These are phyloP conservation scores for Pholis gunnellus DNA, from an alignment of 2,113 vertebrate genomes.

Conservation along the genomic window DNA sequence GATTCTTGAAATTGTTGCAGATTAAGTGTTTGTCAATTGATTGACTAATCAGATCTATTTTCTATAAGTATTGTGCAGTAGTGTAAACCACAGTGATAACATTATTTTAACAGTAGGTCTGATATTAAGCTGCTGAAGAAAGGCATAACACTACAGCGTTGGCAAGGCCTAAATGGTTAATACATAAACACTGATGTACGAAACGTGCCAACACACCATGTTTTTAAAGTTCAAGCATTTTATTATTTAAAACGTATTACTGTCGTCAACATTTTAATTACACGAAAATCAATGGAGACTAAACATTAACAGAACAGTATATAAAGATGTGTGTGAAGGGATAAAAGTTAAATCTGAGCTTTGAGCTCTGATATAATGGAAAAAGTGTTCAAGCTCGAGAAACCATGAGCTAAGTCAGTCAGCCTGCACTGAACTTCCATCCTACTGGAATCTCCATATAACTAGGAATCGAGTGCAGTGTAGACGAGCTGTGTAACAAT, in stretches of 20 bases:
- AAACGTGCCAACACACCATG: not conserved
- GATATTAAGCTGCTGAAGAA: too few species aligned
- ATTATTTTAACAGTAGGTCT: too few species aligned
- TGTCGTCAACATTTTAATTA: slow-evolving; percentile 63
- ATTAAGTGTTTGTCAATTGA: not conserved
- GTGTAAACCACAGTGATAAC: too few species aligned
- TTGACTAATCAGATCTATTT: not conserved
- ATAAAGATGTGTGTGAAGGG: slow-evolving; percentile 42
- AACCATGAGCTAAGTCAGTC: slow-evolving; percentile 19
- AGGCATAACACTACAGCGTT: too few species aligned
- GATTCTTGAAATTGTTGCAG: too few species aligned
- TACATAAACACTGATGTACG: not conserved
- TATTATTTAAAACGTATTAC: slow-evolving; percentile 72
- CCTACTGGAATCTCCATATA: slow-evolving; percentile 42
- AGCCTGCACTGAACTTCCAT: slow-evolving; percentile 29
- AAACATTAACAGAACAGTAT: slow-evolving; percentile 49
- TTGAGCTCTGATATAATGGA: slow-evolving; percentile 23
- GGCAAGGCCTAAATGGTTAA: too few species aligned
- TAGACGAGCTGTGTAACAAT: slow-evolving; percentile 43
- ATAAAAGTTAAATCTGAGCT: slow-evolving; percentile 41
- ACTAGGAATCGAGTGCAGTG: slow-evolving; percentile 48
- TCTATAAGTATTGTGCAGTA: too few species aligned
- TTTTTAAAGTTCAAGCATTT: slow-evolving; percentile 57
- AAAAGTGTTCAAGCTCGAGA: slow-evolving; percentile 16
- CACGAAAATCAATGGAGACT: slow-evolving; percentile 51